A percentile compares a stretch with the other conserved stretches of the same genome.
phyloP scores from a whole-genome alignment of 2,113 vertebrate genomes.

The Pedetes capensis region DNA sequence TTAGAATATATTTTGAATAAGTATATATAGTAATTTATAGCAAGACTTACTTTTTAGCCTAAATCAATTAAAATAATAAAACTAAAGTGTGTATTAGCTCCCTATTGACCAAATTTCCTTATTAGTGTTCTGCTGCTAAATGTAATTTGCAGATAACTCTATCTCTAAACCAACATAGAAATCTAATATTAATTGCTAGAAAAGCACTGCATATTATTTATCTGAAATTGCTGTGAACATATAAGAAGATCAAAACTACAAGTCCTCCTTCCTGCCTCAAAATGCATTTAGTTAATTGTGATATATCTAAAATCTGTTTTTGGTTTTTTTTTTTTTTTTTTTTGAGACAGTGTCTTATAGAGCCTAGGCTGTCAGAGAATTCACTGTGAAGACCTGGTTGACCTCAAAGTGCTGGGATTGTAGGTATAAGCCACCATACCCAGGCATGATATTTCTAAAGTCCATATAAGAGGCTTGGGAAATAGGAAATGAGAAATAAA shows the following conservation, averaged over 20 bases:
- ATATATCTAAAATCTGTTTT: not conserved
- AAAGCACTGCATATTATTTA: not conserved
- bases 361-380: no score
- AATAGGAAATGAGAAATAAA: not conserved
- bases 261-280: not conserved
- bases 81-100: not conserved
- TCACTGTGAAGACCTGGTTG: no score
- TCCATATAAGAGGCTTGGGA: not conserved
- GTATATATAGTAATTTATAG: not conserved
- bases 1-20: not conserved
- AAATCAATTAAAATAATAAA: conserved; percentile 25
- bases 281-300: not conserved
- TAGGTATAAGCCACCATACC: no score
- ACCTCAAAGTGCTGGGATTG: no score
- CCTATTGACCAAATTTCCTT: not conserved
- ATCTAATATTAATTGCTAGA: not conserved
- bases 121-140: not conserved
- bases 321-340: no score
- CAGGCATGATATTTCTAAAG: not conserved
- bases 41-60: conserved; percentile 12
- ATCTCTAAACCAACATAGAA: not conserved
- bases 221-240: not conserved
- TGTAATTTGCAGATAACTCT: not conserved
- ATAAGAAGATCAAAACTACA: not conserved
- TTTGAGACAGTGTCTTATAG: no score